Base-by-base conservation (phyloP, 2,888 invertebrate genomes). In the Andrena minutula region DNA sequence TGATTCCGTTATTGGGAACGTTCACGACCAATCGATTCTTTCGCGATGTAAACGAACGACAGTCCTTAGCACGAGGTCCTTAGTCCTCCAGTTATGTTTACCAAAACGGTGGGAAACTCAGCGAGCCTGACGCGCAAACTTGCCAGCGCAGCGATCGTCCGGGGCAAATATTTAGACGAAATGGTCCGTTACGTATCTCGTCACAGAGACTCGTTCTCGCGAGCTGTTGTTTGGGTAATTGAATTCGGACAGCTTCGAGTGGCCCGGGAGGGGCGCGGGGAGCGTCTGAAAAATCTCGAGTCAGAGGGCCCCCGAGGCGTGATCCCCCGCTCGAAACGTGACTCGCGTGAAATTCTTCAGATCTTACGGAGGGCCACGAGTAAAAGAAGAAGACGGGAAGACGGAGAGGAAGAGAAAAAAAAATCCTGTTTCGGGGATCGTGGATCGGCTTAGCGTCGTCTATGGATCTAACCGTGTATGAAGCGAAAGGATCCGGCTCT, bases 271-370 rank as follows among this genome's bases (percentile, higher is more conserved):
- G 1, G 10, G 75, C 68, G 64, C 75, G 71, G 63, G 51, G 66
- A 41, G 70, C 61, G 74, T 77, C 75, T 74, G 79, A 87, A 82
- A 87, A 87, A 79, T 86, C 81, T 81, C 79, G 82, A 81, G 81
- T 83, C 86, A 82, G 78, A 69, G 41, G 79, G 66, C 47, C 32
- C 70, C 74, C 68, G 65, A 80, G 83, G 86, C 88, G 81, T 84
- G 81, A 79, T 83, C 75, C 79, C 79, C 78, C 82, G 85, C 76
- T 78, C 82, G 88, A 86, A 89, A 90, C 91, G 91, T 91, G 91
- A 90, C 87, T 89, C 89, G 88, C 90, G 90, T 88, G 84, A 90
- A 91, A 90, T 91, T 90, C 88, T 84, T 78, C 85, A 91, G 91
- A 91, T 91, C 90, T 89, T 80, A 76, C 74, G 63, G 75, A 69